phyloP scores from a whole-genome alignment of 2,797 vertebrate species.

The Microcaecilia unicolor region DNA sequence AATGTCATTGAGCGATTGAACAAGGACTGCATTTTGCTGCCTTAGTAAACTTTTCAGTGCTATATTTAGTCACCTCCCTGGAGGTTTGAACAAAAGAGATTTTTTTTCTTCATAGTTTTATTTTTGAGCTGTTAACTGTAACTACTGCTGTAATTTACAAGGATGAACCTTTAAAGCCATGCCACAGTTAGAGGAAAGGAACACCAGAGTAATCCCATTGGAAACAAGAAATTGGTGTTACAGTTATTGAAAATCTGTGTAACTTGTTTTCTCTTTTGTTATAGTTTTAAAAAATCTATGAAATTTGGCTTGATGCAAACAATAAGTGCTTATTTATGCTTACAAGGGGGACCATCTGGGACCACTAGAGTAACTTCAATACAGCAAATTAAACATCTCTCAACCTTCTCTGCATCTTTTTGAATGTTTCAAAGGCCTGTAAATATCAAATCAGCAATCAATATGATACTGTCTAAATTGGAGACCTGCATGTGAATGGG shows the following conservation, averaged over 20 bases:
- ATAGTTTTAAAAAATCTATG: conserved; percentile 63
- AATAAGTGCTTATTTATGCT: conserved; percentile 65
- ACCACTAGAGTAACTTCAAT: conserved; percentile 52
- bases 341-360: conserved; percentile 56
- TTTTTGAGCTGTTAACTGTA: conserved; percentile 51
- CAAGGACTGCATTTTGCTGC: conserved; percentile 41
- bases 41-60: conserved; percentile 27
- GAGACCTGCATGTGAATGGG: no score
- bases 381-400: conserved; percentile 67
- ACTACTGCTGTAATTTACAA: conserved; percentile 49
- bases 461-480: conserved; percentile 27
- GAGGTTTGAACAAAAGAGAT: conserved; percentile 52
- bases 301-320: conserved; percentile 60
- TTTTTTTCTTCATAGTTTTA: conserved; percentile 35
- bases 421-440: conserved; percentile 33
- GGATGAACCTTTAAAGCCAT: conserved; percentile 46
- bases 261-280: conserved; percentile 59
- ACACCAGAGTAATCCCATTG: conserved; percentile 34
- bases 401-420: conserved; percentile 55
- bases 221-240: conserved; percentile 41
- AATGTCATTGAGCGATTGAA: conserved; percentile 51
- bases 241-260: conserved; percentile 59
- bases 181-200: conserved; percentile 41
- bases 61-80: conserved; percentile 35
- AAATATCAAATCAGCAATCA: conserved; percentile 42